Conservation (phyloP, 2,113 vertebrate genomes). For the Oreocharis arfaki region DNA sequence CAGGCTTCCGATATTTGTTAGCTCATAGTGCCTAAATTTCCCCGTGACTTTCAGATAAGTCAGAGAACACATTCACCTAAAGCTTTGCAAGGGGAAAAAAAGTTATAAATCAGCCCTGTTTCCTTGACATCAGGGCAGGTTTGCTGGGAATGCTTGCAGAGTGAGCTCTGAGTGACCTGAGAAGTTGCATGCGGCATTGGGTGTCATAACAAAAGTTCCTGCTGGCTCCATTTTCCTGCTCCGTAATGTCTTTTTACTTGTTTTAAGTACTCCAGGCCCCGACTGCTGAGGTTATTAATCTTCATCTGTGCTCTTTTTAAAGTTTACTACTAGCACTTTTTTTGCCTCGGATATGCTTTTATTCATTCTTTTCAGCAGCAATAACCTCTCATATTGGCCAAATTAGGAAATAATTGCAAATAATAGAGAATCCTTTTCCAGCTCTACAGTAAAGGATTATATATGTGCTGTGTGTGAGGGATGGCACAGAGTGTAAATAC, state of each 20-base stretch:
- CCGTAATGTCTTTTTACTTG: constrained; percentile 1
- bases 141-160: background rate
- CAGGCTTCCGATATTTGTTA: background rate
- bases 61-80: background rate
- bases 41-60: background rate
- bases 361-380: constrained; percentile 65
- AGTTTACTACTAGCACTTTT: constrained; percentile 67
- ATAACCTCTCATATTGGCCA: constrained; percentile 63
- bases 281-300: constrained; percentile 47
- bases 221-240: background rate
- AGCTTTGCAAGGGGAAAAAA: background rate
- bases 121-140: background rate
- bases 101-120: background rate
- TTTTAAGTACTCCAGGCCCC: constrained; percentile 43
- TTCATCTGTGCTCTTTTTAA: constrained; percentile 67
- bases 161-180: background rate
- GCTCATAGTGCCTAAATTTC: background rate
- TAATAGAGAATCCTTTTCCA: constrained; percentile 55
- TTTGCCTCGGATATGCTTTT: constrained; percentile 62
- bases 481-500: constrained; percentile 37
- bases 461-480: constrained; percentile 9
- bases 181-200: background rate
- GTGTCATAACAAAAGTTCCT: constrained; percentile 6
- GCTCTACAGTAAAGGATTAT: constrained; percentile 21
- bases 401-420: constrained; percentile 70